phyloP scores from a whole-genome alignment of 2,113 vertebrate genomes.

The Sorex araneus region DNA sequence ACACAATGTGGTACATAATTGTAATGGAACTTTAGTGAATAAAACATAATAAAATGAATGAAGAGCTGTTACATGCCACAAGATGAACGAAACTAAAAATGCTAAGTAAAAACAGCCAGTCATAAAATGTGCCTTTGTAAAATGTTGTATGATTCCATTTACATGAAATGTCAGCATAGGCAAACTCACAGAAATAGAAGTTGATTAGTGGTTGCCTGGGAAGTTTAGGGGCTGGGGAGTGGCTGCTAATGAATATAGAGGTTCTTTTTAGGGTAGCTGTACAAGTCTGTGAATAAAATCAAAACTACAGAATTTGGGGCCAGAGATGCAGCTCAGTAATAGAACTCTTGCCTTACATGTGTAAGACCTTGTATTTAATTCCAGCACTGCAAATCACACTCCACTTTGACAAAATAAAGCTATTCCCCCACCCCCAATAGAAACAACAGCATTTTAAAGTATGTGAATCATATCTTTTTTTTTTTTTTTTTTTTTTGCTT shows the following conservation, averaged over 20 bases:
- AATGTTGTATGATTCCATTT: background rate
- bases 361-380: background rate
- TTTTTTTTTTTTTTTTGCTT: too few species aligned
- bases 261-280: background rate
- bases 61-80: background rate
- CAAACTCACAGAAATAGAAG: conserved; percentile 12
- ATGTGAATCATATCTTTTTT: conserved; percentile 35
- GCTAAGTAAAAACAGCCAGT: conserved; percentile 24
- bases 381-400: background rate
- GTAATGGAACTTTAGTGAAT: background rate
- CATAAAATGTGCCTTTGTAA: conserved; percentile 42
- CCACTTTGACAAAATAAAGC: too few species aligned
- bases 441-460: conserved; percentile 23
- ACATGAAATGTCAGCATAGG: conserved; percentile 34
- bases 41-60: conserved; percentile 24
- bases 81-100: conserved; percentile 23
- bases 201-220: background rate
- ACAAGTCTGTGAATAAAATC: conserved; percentile 34
- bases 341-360: too few species aligned
- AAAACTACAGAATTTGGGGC: background rate
- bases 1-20: background rate
- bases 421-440: background rate
- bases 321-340: too few species aligned
- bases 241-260: background rate
- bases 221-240: background rate